phyloP scores from a whole-genome alignment of 2,888 invertebrate genomes.

The Periphyllus acericola region DNA sequence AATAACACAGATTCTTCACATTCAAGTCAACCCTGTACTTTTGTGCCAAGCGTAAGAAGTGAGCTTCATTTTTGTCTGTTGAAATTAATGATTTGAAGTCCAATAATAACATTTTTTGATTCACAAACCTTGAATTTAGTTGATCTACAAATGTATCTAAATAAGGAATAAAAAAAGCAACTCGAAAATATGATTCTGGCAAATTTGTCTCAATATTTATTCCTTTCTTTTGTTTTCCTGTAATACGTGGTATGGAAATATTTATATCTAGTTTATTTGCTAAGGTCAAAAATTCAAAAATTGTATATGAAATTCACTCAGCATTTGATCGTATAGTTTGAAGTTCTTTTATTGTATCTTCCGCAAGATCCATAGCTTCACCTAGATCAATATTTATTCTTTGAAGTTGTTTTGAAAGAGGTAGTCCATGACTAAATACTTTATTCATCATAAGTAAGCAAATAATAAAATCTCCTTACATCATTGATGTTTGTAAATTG shows the following conservation, averaged over 20 bases:
- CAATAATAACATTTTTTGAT: conserved; percentile 8
- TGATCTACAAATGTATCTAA: not conserved
- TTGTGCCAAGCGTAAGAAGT: too few relatives aligned
- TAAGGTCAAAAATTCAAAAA: not conserved
- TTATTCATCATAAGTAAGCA: conserved; percentile 5
- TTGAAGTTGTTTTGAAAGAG: conserved; percentile 6
- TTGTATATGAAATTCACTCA: not conserved
- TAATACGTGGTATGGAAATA: conserved; percentile 11
- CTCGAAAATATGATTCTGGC: too few relatives aligned
- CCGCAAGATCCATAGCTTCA: not conserved
- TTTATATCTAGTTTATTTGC: not conserved
- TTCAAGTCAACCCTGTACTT: conserved; percentile 16
- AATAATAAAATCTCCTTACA: not conserved
- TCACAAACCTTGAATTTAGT: conserved; percentile 17
- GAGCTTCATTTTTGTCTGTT: not conserved
- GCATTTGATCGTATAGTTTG: conserved; percentile 1
- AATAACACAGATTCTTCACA: conserved; percentile 25
- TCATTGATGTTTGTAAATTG: conserved; percentile 3
- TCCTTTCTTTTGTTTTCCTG: not conserved
- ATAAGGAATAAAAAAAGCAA: conserved; percentile 6
- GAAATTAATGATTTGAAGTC: conserved; percentile 20
- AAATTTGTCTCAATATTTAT: not conserved
- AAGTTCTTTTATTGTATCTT: conserved; percentile 16
- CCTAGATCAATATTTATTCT: too few relatives aligned
- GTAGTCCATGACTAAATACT: conserved; percentile 12